A percentile compares a stretch with the other conserved stretches of the same genome.
These are phyloP conservation scores for Resseliella maxima DNA, from an alignment of 2,888 invertebrate genomes.

Conservation along the genomic window DNA sequence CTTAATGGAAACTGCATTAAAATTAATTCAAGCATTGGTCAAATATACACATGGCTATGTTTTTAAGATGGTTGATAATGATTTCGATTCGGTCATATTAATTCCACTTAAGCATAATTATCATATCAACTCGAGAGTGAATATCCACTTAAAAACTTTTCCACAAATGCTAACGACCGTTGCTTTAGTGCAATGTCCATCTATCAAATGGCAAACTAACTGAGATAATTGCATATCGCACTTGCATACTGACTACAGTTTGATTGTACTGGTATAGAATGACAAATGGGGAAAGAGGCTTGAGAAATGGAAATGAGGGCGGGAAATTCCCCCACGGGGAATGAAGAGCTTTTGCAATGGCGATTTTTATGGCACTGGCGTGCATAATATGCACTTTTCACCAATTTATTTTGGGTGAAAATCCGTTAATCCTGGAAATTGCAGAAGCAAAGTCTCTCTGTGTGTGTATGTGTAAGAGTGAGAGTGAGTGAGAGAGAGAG, in stretches of 20 bases:
- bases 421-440: background rate
- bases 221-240: background rate
- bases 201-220: conserved; percentile 13
- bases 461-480: no score
- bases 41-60: conserved; percentile 8
- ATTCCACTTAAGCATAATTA: conserved; percentile 35
- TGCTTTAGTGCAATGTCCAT: conserved; percentile 33
- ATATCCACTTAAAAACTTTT: conserved; percentile 51
- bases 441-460: no score
- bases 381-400: conserved; percentile 32
- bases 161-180: conserved; percentile 39
- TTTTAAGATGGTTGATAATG: conserved; percentile 23
- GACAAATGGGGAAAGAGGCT: background rate
- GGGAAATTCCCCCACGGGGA: no score
- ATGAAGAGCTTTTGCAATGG: background rate
- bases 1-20: conserved; percentile 35
- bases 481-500: no score
- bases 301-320: background rate
- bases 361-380: conserved; percentile 20
- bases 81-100: conserved; percentile 18
- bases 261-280: background rate
- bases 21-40: conserved; percentile 19
- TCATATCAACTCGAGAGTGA: conserved; percentile 40
- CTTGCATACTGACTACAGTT: background rate
- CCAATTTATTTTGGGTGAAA: conserved; percentile 35